Evolutionary conservation across 2,888 invertebrate genomes (phyloP).

Genomic region (Prenolepis imparis): DNA sequence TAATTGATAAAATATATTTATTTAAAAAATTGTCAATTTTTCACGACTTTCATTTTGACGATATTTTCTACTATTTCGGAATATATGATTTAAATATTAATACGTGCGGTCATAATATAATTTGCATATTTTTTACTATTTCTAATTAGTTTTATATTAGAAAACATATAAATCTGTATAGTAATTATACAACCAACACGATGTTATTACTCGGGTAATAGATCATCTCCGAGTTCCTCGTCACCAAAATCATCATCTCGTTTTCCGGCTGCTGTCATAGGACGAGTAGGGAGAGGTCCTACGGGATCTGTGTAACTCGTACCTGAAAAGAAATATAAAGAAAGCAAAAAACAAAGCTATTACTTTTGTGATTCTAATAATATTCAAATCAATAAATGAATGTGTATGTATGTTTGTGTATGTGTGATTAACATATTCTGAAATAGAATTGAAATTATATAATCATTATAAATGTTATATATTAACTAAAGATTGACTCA

Average conservation of each 20-base stretch:
- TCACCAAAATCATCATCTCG: conserved; percentile 91
- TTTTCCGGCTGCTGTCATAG: conserved; percentile 88
- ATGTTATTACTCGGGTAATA: conserved; percentile 89
- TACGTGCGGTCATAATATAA: background rate
- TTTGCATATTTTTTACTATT: background rate
- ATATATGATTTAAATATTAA: conserved; percentile 9
- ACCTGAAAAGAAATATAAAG: conserved; percentile 82
- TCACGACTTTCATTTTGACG: background rate
- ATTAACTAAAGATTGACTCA: background rate
- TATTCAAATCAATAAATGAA: background rate
- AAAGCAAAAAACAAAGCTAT: background rate
- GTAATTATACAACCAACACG: background rate
- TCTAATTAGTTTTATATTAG: background rate
- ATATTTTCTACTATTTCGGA: background rate
- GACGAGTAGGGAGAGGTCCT: conserved; percentile 88
- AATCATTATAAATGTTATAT: background rate
- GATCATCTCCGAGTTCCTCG: conserved; percentile 91
- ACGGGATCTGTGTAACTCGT: conserved; percentile 88
- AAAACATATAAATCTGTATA: conserved; percentile 24
- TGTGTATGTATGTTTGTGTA: background rate
- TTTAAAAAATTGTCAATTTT: background rate
- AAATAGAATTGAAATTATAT: background rate
- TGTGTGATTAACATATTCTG: background rate
- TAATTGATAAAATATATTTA: background rate
- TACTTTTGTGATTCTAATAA: background rate